Evolutionary conservation across 2,113 vertebrate species (phyloP).

Genomic region (Agapornis roseicollis): DNA sequence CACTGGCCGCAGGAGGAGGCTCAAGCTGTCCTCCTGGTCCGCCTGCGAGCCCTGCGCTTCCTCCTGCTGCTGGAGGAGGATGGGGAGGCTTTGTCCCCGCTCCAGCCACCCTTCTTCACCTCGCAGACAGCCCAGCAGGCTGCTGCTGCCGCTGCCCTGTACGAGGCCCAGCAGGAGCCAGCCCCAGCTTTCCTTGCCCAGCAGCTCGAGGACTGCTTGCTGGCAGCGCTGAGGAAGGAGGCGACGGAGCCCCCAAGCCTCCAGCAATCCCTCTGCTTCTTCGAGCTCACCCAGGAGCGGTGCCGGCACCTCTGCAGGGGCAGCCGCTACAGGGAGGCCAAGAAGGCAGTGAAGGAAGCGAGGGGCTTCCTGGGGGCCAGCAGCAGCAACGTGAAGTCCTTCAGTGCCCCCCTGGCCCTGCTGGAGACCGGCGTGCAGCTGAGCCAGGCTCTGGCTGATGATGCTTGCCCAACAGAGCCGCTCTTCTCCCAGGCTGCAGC

Average conservation of each 20-base stretch:
- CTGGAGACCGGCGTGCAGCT: constrained; percentile 66
- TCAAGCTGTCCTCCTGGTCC: constrained; percentile 38
- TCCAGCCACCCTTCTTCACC: constrained; percentile 68
- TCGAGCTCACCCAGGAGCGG: constrained; percentile 76
- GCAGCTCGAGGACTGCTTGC: constrained; percentile 52
- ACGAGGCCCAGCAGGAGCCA: constrained; percentile 40
- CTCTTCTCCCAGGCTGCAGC: constrained; percentile 67
- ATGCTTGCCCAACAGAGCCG: not conserved
- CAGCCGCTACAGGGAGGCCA: constrained; percentile 41
- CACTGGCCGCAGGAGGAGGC: not conserved
- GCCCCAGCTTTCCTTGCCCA: constrained; percentile 65
- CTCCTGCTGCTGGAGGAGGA: constrained; percentile 77
- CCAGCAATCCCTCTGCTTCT: constrained; percentile 45
- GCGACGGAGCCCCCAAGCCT: not conserved
- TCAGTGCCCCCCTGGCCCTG: constrained; percentile 35
- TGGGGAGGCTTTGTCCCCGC: not conserved
- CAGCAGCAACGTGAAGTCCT: not conserved
- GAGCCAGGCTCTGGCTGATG: constrained; percentile 5
- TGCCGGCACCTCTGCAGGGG: constrained; percentile 79
- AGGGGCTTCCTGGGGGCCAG: not conserved
- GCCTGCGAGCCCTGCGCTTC: constrained; percentile 83
- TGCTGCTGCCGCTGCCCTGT: constrained; percentile 73
- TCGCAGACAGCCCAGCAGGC: constrained; percentile 53
- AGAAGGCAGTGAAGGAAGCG: constrained; percentile 23
- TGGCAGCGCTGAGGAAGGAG: constrained; percentile 9